Evolutionary conservation across 2,888 invertebrate species (phyloP).

Genomic region (Noctua pronuba): DNA sequence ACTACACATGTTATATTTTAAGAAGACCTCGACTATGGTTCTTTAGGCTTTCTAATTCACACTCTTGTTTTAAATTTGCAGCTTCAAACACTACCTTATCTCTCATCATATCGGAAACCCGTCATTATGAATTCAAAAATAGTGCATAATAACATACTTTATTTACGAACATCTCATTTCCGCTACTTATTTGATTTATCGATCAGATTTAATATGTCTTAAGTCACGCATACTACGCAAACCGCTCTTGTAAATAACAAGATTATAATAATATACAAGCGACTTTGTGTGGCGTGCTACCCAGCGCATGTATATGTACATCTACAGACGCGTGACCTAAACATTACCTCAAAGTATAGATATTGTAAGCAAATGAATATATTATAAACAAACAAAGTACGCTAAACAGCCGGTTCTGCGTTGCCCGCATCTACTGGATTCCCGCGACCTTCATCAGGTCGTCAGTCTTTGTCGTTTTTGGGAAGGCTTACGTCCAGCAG

Average conservation of each 20-base stretch:
- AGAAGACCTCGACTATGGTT: background rate
- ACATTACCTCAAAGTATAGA: constrained; percentile 37
- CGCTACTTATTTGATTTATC: constrained; percentile 15
- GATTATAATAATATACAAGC: constrained; percentile 40
- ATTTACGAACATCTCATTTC: constrained; percentile 9
- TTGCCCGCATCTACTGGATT: background rate
- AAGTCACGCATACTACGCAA: constrained; percentile 24
- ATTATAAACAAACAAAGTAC: constrained; percentile 25
- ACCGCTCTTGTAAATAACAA: constrained; percentile 39
- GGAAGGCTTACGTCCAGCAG: background rate
- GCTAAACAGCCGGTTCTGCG: background rate
- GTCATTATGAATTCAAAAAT: constrained; percentile 10
- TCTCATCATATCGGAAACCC: background rate
- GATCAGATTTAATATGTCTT: constrained; percentile 15
- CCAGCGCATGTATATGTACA: constrained; percentile 4
- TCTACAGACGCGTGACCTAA: constrained; percentile 36
- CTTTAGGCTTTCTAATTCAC: background rate
- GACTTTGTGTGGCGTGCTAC: constrained; percentile 5
- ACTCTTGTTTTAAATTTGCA: background rate
- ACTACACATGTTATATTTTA: background rate
- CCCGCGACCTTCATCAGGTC: background rate
- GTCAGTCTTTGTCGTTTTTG: background rate
- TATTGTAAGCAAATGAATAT: constrained; percentile 33
- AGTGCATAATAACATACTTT: constrained; percentile 5
- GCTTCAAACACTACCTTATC: background rate